These are phyloP conservation scores for Tetragnatha versicolor DNA, from an alignment of 1,140 invertebrate genomes.

Conservation along the genomic window DNA sequence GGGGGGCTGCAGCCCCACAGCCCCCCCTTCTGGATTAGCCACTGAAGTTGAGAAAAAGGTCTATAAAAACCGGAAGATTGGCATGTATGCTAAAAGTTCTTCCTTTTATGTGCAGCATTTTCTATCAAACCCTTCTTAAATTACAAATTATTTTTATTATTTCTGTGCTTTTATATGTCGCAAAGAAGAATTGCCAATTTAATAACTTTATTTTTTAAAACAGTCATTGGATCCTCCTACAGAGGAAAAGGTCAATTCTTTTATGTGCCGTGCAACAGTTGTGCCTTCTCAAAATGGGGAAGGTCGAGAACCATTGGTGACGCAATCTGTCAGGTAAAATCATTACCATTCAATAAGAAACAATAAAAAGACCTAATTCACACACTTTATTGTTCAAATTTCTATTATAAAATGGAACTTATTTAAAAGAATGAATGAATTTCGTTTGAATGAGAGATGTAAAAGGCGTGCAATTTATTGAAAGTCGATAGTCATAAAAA, in stretches of 20 bases:
- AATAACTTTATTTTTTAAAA: neutral
- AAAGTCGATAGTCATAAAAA: neutral
- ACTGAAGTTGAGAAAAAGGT: too few species aligned
- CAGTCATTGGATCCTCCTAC: slow-evolving; percentile 55
- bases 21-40: too few species aligned
- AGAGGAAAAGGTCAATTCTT: slow-evolving; percentile 59
- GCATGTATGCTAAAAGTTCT: too few species aligned
- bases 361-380: neutral
- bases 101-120: too few species aligned
- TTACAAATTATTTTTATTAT: too few species aligned
- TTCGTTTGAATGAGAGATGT: neutral
- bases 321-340: slow-evolving; percentile 54
- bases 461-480: neutral
- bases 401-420: neutral
- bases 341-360: neutral
- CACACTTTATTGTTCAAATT: neutral
- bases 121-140: too few species aligned
- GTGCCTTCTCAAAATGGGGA: slow-evolving; percentile 61
- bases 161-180: too few species aligned
- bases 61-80: too few species aligned
- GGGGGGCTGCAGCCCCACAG: too few species aligned
- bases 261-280: slow-evolving; percentile 68
- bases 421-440: neutral
- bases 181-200: slow-evolving; percentile 56
- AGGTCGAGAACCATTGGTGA: slow-evolving; percentile 15